Conservation (phyloP, 1,140 invertebrate genomes). For the Akabosia matsudoensis region DNA sequence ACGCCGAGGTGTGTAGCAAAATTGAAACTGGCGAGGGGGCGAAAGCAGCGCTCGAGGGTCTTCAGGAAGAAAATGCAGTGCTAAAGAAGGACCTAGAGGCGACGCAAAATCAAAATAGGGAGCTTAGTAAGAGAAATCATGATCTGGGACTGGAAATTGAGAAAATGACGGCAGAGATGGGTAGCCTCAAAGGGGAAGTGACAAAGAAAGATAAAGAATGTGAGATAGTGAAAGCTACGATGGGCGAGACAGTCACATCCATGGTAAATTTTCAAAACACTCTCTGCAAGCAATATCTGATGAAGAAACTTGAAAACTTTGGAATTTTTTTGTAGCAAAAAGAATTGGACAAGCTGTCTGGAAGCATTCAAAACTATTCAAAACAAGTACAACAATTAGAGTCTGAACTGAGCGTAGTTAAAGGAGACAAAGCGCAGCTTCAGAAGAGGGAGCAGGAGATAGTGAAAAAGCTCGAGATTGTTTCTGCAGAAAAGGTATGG, state of each 20-base stretch:
- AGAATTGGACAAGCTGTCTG: no score
- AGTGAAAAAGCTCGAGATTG: no score
- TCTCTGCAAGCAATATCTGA: no score
- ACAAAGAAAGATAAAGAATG: conserved; percentile 25
- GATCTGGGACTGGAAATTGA: conserved; percentile 5
- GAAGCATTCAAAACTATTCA: no score
- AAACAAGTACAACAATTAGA: no score
- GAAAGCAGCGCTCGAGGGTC: conserved; percentile 29
- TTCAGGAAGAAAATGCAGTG: conserved; percentile 35
- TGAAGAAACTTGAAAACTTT: no score
- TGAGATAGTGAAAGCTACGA: not conserved
- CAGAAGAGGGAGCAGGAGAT: no score
- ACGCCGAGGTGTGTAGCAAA: conserved; percentile 28
- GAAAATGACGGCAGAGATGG: not conserved
- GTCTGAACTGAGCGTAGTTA: no score
- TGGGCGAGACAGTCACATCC: no score
- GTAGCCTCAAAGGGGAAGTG: not conserved
- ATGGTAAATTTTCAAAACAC: no score
- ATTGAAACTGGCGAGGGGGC: conserved; percentile 35
- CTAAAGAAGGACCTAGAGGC: conserved; percentile 28
- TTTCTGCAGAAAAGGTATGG: not conserved
- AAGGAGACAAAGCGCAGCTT: no score
- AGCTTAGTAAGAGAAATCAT: conserved; percentile 19
- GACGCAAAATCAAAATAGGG: conserved; percentile 27
- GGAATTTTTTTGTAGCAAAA: no score